Evolutionary conservation across 1,140 invertebrate species (phyloP), one percentile per base, ranked within the genome.

Genomic region (Heliconius nattereri): DNA sequence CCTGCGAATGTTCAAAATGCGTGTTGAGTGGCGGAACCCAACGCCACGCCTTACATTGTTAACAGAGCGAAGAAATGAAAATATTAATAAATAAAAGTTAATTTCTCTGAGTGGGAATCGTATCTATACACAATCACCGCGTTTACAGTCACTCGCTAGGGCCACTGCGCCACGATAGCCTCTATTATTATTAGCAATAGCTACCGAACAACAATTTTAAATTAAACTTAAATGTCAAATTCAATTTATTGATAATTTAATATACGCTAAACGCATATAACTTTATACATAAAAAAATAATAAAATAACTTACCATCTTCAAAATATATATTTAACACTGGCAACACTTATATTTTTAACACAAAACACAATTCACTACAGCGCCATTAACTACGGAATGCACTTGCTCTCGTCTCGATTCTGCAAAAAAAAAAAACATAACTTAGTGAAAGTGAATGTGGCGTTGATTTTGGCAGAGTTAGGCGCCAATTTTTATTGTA

Each of bases 401-500:
- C 82, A 86, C 85, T 76, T 84, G 85, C 84, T 84, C 81, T 81
- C 73, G 82, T 76, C 78, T 81, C 74, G 75, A 74, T 77, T 81
- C 86, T 88, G 86, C 83, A 86, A 86, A 83, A 86, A 77, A 87
- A n/a, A 85, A 85, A 87, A 85, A 86, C 81, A 79, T 78, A 76
- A 81, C 75, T 85, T 85, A 88, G 86, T 88, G 86, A 88, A 88
- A 88, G 86, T 86, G 82, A 84, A 76, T 74, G 81, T 81, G 75
- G 35, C 78, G 83, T 76, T 85, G 80, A 83, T 81, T 82, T 85
- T 82, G 82, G 85, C 78, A 80, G 54, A 52, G 75, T 77, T 76
- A 76, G 60, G 35, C 35, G 23, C 7, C 73, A 49, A 35, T 49
- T 19, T 76, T 71, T 76, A 29, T 26, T 29, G 11, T 66, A 26